Evolutionary conservation across 1,140 invertebrate species (phyloP), one percentile per base, ranked within the genome.

Genomic region (Nebria ingens): DNA sequence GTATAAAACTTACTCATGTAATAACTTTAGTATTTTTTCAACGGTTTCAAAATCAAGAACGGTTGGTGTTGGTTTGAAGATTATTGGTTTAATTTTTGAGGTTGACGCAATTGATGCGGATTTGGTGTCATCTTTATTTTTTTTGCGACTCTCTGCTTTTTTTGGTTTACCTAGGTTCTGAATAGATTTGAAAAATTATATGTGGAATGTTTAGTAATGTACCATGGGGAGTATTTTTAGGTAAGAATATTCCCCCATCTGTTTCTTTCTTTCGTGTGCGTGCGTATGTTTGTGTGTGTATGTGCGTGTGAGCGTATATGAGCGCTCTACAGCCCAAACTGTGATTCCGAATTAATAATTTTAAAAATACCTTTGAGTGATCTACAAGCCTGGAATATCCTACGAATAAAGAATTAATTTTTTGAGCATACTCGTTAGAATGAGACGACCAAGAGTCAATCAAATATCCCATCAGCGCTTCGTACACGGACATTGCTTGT

Each of bases 401-500:
- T 61, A 77, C 73, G 55, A 72, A 71, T 15, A 79, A 61, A 51
- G 61, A 63, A 55, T 69, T 64, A 19, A 78, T 61, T 57, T 68
- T 68, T 54, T 71, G 62, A 0, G 65, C 70, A 22, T 64, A 59
- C 57, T 69, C 56, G 19, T 65, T 51, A 21, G 68, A 71, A 1
- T 66, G 58, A 40, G 21, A 21, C 1, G 65, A 71, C 72, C 65
- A 66, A 1, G 69, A 65, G n/a, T 58, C 62, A 4, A 80, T 71
- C 64, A 65, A 71, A 57, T 69, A 78, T 6, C 71, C 71, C 12
- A 79, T 77, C 13, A 80, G 59, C 22, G 76, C 71, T 59, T 80
- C 79, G 49, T 72, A 77, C 34, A 71, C 65, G 1, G 59, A 68
- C 19, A 78, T 61, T 0, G 67, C 65, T 53, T 77, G 65, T 58